Base-by-base conservation (phyloP, 2,888 invertebrate genomes). In the Eucriotettix oculatus region DNA sequence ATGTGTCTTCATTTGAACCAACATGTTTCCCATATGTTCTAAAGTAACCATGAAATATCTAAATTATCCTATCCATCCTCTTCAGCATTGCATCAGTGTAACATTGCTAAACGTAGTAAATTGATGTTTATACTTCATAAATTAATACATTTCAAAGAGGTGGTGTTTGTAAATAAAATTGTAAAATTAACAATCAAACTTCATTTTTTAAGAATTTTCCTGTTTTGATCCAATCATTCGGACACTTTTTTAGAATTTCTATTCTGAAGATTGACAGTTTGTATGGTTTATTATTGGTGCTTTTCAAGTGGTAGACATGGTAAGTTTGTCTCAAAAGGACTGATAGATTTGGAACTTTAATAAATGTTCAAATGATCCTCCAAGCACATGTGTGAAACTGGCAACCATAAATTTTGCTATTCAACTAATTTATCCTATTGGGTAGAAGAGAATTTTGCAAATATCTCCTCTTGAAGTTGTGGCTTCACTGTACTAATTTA, bases 81-180 rank as follows among this genome's bases (percentile, higher is more conserved):
- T 52, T 9, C 40, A 60, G 42, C 16, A 29, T 29, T 60, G 54
- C 57, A 57, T 56, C 58, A 58, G 55, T 61, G 61, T 61, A 61
- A 61, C 52, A 58, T 55, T 61, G 58, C 58, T 61, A 61, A 58
- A 52, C 52, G 54, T 61, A 61, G 61, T 60, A 53, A 57, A 42
- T 58, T 61, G 58, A 58, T 61, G 61, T 61, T 61, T 58, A 61
- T 61, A 61, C 61, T 61, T 61, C 58, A 56, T 61, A 58, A 58
- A 61, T 58, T 61, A 56, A 58, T 58, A 58, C 56, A 58, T 61
- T 61, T 58, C 65, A 66, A 66, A 66, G 66, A 66, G 66, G 65
- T 67, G 66, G 64, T 67, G 66, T 69, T 69, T 69, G 69, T 69
- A 69, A 69, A 69, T 69, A 69, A 69, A 69, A 64, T 58, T 68